Base-by-base conservation (phyloP, 2,797 vertebrate species). In the Tokudaia muenninki region DNA sequence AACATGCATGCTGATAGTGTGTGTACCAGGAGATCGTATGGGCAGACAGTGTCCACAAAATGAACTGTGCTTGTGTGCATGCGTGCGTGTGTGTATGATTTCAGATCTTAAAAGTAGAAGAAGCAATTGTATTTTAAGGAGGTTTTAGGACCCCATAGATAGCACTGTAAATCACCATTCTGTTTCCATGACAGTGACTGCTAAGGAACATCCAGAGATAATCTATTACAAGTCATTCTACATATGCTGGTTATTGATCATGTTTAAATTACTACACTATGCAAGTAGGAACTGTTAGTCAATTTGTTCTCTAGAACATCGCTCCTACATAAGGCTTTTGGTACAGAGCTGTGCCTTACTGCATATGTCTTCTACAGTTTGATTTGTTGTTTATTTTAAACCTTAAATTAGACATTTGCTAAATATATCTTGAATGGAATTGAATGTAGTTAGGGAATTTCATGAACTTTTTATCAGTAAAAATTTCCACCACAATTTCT, bases 341-440 rank as follows among this genome's bases (percentile, higher is more conserved):
- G 87, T 47, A 1, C 44, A 75, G 50, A 81, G 37, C 61, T 55
- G 92, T 88, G 1, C 84, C 75, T 91, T 92, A 75, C 90, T 83
- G n/a, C 22, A 92, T 94, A 19, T 95, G 10, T 93, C 41, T 34
- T 61, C 55, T 87, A 2, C 7, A 75, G 57, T 44, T 78, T 50
- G 26, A 17, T 34, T 55, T 37, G 79, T n/a, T 95, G 50, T 34
- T 93, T 91, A 95, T 90, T 74, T 92, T 92, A 41, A 92, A 44
- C 19, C 31, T 74, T 95, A 26, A 57, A 16, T 81, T 93, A n/a
- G 79, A 90, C 14, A 80, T 95, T 90, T 96, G n/a, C 10, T 81
- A 88, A 95, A 63, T 95, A 31, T 93, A 26, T 94, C 57, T 95
- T 96, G 26, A 95, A 95, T 95, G 63, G 61, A 92, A 89, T 94